Evolutionary conservation across 2,888 invertebrate species (phyloP).

Genomic region (Molorchus minor): DNA sequence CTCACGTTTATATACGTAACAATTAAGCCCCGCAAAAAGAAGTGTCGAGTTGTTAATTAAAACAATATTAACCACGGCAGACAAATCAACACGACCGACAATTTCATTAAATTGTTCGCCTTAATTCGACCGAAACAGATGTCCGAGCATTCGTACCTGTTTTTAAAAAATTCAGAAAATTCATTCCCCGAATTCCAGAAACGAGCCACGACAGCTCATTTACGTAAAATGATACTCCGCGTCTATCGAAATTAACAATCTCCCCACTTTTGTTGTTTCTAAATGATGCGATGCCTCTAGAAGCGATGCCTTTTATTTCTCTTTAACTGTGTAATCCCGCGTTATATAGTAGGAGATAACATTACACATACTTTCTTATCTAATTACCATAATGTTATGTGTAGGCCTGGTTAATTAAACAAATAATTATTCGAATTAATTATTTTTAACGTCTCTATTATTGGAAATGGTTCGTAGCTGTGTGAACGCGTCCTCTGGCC

Average conservation of each 20-base stretch:
- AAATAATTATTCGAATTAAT: conserved; percentile 40
- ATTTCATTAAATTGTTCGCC: conserved; percentile 55
- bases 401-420: conserved; percentile 36
- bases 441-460: conserved; percentile 41
- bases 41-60: conserved; percentile 38
- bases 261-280: conserved; percentile 47
- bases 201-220: conserved; percentile 45
- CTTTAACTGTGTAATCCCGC: conserved; percentile 36
- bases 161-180: conserved; percentile 57
- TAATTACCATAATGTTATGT: conserved; percentile 40
- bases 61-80: conserved; percentile 34
- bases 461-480: conserved; percentile 23
- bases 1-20: background rate
- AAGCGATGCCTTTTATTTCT: conserved; percentile 40
- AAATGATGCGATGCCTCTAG: conserved; percentile 47
- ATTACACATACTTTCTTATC: conserved; percentile 42
- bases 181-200: conserved; percentile 56
- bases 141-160: conserved; percentile 57
- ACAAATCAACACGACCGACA: conserved; percentile 42
- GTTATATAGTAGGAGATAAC: conserved; percentile 34
- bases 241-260: conserved; percentile 50
- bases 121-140: conserved; percentile 49
- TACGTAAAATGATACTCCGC: conserved; percentile 48
- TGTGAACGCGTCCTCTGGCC: background rate
- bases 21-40: conserved; percentile 17